Percentiles rank a stretch among this genome's conserved stretches.
These are phyloP conservation scores for Otis tarda DNA, from an alignment of 2,113 vertebrate genomes.

Conservation along the genomic window DNA sequence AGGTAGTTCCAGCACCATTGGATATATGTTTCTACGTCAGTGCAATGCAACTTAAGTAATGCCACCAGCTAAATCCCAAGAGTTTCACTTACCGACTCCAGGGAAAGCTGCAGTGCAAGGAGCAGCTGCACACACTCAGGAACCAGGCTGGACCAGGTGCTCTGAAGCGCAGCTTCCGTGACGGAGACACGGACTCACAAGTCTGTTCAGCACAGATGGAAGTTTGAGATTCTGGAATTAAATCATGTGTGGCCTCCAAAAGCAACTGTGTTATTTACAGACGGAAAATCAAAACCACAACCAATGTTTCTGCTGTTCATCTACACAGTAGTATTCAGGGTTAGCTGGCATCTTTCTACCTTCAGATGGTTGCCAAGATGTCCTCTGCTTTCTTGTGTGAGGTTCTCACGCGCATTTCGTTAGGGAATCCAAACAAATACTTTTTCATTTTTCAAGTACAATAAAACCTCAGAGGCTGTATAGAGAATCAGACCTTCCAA, in stretches of 20 bases:
- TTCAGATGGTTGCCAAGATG: neutral
- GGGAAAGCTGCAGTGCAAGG: neutral
- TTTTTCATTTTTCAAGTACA: neutral
- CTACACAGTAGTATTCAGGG: neutral
- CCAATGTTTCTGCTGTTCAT: neutral
- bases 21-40: fast-evolving
- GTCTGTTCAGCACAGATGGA: neutral
- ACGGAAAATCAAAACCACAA: neutral
- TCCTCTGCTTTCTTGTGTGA: neutral
- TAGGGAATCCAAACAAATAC: neutral
- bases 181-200: fast-evolving
- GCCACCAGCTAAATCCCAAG: neutral
- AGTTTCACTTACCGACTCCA: neutral
- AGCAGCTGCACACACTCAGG: neutral
- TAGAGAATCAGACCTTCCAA: neutral
- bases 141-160: fast-evolving
- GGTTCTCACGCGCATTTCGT: neutral
- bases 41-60: fast-evolving
- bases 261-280: neutral
- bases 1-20: neutral
- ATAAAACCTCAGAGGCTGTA: neutral
- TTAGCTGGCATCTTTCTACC: neutral
- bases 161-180: neutral
- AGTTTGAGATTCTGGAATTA: neutral
- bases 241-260: neutral